These are phyloP conservation scores for Steinernema carpocapsae DNA, from an alignment of 2,888 invertebrate genomes.

Conservation along the genomic window DNA sequence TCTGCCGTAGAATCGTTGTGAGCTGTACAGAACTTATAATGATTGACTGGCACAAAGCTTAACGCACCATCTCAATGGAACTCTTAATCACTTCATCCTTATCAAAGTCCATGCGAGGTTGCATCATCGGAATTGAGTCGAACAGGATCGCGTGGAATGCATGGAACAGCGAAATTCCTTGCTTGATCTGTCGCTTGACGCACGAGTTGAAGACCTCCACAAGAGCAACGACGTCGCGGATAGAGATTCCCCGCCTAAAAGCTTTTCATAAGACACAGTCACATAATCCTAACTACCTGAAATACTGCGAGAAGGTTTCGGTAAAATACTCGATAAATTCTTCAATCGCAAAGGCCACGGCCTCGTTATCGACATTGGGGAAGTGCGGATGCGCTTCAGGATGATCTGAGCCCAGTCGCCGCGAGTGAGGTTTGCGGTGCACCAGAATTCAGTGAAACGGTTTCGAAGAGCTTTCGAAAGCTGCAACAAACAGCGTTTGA, in stretches of 20 bases:
- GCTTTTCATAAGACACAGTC: neutral
- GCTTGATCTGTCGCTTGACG: conserved; percentile 10
- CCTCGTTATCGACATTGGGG: neutral
- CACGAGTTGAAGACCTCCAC: conserved; percentile 52
- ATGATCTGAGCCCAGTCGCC: conserved; percentile 82
- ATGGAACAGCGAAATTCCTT: conserved; percentile 33
- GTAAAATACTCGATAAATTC: conserved; percentile 54
- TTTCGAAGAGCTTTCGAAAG: conserved; percentile 94
- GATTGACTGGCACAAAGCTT: neutral
- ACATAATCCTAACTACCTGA: conserved; percentile 44
- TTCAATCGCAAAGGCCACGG: conserved; percentile 47
- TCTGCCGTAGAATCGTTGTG: neutral
- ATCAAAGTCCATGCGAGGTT: conserved; percentile 37
- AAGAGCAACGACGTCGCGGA: conserved; percentile 78
- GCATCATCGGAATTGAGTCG: conserved; percentile 46
- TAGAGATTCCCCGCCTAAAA: conserved; percentile 56
- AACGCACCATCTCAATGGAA: neutral
- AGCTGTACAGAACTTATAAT: neutral
- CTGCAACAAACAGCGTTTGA: conserved; percentile 69
- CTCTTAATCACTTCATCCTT: conserved; percentile 9
- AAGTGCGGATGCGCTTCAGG: conserved; percentile 76
- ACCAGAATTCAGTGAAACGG: conserved; percentile 98
- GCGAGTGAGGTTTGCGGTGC: conserved; percentile 77
- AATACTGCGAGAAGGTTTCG: conserved; percentile 50
- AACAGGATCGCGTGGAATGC: conserved; percentile 39